Percentiles rank a stretch among this genome's conserved stretches.
These are phyloP conservation scores for Nomada goodeniana DNA, from an alignment of 2,888 invertebrate genomes.

Conservation along the genomic window DNA sequence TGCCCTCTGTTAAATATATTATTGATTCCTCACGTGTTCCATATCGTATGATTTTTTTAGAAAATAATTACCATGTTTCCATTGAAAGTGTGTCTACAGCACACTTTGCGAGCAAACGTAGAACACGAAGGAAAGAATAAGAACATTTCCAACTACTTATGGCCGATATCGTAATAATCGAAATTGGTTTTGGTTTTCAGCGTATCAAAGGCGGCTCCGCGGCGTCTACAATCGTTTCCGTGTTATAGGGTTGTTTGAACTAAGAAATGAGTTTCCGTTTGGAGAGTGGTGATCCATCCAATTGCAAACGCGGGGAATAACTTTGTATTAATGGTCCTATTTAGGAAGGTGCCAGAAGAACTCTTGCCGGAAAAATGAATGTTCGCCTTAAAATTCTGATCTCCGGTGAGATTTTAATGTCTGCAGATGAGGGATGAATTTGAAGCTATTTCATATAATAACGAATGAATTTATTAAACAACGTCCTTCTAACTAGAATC, in stretches of 20 bases:
- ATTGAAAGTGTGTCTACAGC: too few relatives aligned
- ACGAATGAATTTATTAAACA: too few relatives aligned
- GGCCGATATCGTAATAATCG: background rate
- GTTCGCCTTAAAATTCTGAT: background rate
- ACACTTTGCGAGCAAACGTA: too few relatives aligned
- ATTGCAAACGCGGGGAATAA: background rate
- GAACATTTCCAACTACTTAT: background rate
- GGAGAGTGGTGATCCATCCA: background rate
- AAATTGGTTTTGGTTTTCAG: constrained; percentile 33
- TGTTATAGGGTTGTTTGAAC: constrained; percentile 5
- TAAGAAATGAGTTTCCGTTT: constrained; percentile 7
- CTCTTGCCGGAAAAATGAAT: background rate
- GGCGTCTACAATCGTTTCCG: background rate
- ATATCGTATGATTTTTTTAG: too few relatives aligned
- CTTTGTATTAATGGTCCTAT: background rate
- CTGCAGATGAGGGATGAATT: too few relatives aligned
- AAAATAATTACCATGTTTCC: too few relatives aligned
- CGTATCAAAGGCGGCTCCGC: background rate
- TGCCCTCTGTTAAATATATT: too few relatives aligned
- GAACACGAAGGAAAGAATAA: background rate
- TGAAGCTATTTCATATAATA: background rate
- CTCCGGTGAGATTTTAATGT: too few relatives aligned
- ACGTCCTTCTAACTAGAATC: too few relatives aligned
- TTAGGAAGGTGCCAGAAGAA: background rate
- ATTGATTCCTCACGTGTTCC: too few relatives aligned